A percentile compares a stretch with the other conserved stretches of the same genome.
These are phyloP conservation scores for Ceratotherium simum DNA, from an alignment of 2,113 vertebrate species.

Conservation along the genomic window DNA sequence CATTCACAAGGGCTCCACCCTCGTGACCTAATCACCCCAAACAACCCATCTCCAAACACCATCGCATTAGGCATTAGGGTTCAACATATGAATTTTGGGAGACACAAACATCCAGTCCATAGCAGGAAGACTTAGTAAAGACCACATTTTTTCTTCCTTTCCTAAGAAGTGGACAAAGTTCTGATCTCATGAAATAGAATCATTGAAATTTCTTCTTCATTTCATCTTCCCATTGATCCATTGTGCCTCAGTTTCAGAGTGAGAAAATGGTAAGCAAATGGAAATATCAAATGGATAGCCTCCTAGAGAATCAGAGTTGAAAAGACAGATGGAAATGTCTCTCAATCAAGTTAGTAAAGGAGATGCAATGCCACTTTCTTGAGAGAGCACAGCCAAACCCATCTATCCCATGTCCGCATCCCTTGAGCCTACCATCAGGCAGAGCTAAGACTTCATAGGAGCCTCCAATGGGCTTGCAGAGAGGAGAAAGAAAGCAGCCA, in stretches of 20 bases:
- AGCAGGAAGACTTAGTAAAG: background rate
- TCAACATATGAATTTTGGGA: background rate
- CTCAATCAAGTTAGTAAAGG: background rate
- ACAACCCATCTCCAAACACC: background rate
- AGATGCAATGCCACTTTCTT: background rate
- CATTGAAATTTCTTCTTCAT: background rate
- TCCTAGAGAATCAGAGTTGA: background rate
- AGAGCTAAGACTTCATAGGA: background rate
- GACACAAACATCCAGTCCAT: background rate
- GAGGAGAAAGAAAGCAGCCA: background rate
- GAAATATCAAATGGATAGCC: background rate
- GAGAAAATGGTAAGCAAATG: background rate
- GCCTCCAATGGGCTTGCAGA: background rate
- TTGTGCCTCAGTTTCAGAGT: background rate
- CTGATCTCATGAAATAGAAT: background rate
- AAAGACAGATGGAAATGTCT: background rate
- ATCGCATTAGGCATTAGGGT: background rate
- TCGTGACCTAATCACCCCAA: background rate
- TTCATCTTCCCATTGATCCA: background rate
- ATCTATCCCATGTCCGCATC: background rate
- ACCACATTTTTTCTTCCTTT: background rate
- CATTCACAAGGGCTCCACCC: background rate
- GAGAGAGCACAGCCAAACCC: background rate
- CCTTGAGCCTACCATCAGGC: background rate
- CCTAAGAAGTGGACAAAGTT: background rate